A percentile compares a stretch with the other conserved stretches of the same genome.
Evolutionary conservation across 2,888 invertebrate species (phyloP).

Genomic region (Macroteleia sp.): DNA sequence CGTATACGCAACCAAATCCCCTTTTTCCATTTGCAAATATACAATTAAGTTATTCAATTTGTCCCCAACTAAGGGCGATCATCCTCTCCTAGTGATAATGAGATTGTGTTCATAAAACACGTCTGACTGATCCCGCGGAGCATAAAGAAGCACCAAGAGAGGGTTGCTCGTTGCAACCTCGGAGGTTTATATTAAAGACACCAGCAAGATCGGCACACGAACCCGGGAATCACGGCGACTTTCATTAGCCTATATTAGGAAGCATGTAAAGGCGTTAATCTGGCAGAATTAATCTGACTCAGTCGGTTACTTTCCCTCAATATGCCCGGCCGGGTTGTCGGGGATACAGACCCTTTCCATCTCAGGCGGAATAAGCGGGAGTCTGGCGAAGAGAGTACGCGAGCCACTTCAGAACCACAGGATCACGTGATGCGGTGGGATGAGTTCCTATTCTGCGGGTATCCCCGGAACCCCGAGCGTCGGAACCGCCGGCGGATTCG

Average conservation of each 20-base stretch:
- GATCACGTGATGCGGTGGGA: slow-evolving; percentile 55
- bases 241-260: slow-evolving; percentile 77
- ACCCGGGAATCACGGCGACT: slow-evolving; percentile 73
- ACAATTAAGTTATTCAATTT: slow-evolving; percentile 60
- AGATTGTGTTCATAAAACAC: slow-evolving; percentile 58
- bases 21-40: slow-evolving; percentile 51
- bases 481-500: slow-evolving; percentile 46
- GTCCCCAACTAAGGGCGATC: slow-evolving; percentile 35
- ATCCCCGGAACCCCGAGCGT: slow-evolving; percentile 22
- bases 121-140: slow-evolving; percentile 39
- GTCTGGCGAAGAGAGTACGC: slow-evolving; percentile 70
- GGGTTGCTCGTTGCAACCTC: slow-evolving; percentile 26
- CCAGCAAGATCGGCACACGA: neutral
- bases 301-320: slow-evolving; percentile 82
- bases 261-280: slow-evolving; percentile 81
- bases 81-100: slow-evolving; percentile 44
- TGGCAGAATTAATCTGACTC: slow-evolving; percentile 82
- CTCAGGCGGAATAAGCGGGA: slow-evolving; percentile 52
- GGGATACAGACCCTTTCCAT: slow-evolving; percentile 54
- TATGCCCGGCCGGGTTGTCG: slow-evolving; percentile 74
- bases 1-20: slow-evolving; percentile 34
- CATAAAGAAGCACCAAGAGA: slow-evolving; percentile 26
- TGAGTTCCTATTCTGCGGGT: slow-evolving; percentile 55
- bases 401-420: slow-evolving; percentile 77
- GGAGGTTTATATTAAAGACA: slow-evolving; percentile 18